phyloP scores from a whole-genome alignment of 2,113 vertebrate genomes.

The Heliornis fulica region DNA sequence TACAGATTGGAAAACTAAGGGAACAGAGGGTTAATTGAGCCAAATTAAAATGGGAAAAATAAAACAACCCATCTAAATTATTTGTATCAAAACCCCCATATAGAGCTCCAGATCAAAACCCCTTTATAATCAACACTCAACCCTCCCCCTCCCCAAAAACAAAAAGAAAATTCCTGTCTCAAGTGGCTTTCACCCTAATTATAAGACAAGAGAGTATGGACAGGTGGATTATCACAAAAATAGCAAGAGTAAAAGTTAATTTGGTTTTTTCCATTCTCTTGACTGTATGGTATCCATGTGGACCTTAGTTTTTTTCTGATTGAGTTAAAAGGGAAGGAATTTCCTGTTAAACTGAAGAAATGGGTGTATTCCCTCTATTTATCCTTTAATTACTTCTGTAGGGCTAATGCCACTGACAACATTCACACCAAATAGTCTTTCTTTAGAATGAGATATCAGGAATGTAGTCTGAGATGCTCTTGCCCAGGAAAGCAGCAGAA shows the following conservation, averaged over 20 bases:
- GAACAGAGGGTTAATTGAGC: not conserved
- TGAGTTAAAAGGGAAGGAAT: not conserved
- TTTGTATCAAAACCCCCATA: not conserved
- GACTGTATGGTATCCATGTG: not conserved
- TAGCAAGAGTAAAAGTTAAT: not conserved
- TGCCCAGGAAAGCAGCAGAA: not conserved
- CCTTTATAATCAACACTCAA: not conserved
- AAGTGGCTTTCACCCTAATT: not conserved
- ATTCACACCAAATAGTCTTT: not conserved
- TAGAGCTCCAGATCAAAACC: not conserved
- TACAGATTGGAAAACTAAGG: not conserved
- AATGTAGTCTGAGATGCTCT: not conserved
- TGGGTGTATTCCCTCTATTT: accelerated
- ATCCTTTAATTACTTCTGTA: not conserved
- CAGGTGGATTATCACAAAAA: not conserved
- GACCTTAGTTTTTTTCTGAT: not conserved
- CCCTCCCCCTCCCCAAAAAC: no score
- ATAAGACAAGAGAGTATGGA: not conserved
- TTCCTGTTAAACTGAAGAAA: not conserved
- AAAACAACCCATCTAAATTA: not conserved
- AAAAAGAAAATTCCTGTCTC: not conserved
- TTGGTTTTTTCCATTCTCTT: not conserved
- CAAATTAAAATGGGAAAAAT: not conserved
- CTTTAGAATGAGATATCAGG: not conserved
- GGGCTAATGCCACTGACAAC: not conserved